Percentiles rank a stretch among this genome's conserved stretches.
phyloP scores from a whole-genome alignment of 2,888 invertebrate genomes.

The Taenaris catops region DNA sequence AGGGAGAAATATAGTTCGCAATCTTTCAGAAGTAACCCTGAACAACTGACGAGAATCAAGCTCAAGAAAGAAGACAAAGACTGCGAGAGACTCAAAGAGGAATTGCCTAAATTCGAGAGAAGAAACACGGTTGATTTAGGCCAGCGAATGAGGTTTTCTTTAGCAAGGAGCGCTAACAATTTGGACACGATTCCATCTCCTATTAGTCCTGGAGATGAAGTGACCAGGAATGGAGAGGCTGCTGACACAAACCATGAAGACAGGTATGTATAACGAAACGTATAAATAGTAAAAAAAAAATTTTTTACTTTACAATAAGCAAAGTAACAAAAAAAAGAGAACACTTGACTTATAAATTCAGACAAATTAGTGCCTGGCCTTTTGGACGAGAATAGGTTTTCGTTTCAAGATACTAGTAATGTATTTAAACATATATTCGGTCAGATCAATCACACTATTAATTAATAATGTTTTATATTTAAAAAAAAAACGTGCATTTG shows the following conservation, averaged over 20 bases:
- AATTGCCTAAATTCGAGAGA: conserved; percentile 60
- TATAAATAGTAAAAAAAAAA: neutral
- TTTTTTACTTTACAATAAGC: neutral
- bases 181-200: conserved; percentile 59
- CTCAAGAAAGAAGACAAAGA: conserved; percentile 50
- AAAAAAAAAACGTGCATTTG: too few species aligned
- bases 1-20: conserved; percentile 93
- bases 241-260: conserved; percentile 18
- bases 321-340: too few species aligned
- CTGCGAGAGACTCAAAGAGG: conserved; percentile 43
- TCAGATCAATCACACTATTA: too few species aligned
- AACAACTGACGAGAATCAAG: conserved; percentile 64
- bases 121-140: conserved; percentile 70
- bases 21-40: conserved; percentile 84
- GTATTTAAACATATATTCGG: too few species aligned
- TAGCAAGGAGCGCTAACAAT: conserved; percentile 60
- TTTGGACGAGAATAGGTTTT: too few species aligned
- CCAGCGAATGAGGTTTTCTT: conserved; percentile 60
- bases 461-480: too few species aligned
- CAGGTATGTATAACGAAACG: conserved; percentile 24
- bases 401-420: too few species aligned
- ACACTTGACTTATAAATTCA: too few species aligned
- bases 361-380: too few species aligned
- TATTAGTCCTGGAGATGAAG: conserved; percentile 16
- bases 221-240: conserved; percentile 15